phyloP scores from a whole-genome alignment of 2,113 vertebrate genomes.

The Peromyscus californicus region DNA sequence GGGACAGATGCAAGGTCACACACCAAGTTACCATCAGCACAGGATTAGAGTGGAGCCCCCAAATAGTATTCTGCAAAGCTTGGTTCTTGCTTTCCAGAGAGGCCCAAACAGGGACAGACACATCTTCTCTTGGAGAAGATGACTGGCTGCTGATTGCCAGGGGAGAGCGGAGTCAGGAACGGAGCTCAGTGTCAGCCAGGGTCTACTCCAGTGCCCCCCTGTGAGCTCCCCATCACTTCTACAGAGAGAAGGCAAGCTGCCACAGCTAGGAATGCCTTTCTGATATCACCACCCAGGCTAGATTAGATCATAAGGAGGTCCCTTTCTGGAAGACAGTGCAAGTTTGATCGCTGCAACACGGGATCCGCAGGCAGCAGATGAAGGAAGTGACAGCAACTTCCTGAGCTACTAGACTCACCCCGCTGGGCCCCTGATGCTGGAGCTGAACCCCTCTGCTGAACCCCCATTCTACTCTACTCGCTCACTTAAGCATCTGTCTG shows the following conservation, averaged over 20 bases:
- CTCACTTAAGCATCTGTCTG: neutral
- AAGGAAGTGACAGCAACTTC: constrained; percentile 57
- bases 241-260: constrained; percentile 47
- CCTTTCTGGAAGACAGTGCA: constrained; percentile 70
- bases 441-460: constrained; percentile 21
- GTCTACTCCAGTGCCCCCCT: neutral
- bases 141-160: neutral
- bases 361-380: constrained; percentile 69
- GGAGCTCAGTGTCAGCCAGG: constrained; percentile 47
- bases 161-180: neutral
- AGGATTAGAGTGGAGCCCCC: neutral
- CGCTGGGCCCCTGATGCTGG: neutral
- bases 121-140: neutral
- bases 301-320: constrained; percentile 70
- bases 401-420: constrained; percentile 19
- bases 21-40: neutral
- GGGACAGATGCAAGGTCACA: neutral
- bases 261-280: constrained; percentile 70
- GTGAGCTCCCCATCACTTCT: neutral
- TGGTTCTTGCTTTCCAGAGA: constrained; percentile 23
- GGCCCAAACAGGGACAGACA: neutral
- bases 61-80: neutral
- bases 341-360: constrained; percentile 41
- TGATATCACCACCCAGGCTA: constrained; percentile 64
- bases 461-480: constrained; percentile 19